Evolutionary conservation across 2,113 vertebrate species (phyloP), one percentile per base, ranked within the genome.

Genomic region (Centrocercus urophasianus): DNA sequence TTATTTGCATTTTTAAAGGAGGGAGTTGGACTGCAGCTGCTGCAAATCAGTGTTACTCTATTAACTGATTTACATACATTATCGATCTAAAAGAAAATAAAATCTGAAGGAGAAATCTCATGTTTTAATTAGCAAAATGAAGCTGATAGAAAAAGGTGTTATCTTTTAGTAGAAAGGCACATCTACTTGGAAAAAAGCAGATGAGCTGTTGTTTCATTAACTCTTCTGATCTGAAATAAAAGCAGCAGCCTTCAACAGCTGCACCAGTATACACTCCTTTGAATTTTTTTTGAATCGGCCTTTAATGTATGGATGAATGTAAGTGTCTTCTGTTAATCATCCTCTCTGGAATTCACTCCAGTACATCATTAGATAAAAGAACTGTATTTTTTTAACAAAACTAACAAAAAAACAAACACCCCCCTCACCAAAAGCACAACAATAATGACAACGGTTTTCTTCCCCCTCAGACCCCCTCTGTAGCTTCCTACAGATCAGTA

Each of bases 291-390:
- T 40, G 1, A 67, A 89, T 74, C 25, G 30, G 45, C 17, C 27
- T 86, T 45, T 94, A 88, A 90, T 48, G 48, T 28, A 45, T 19
- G 43, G 60, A 71, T 79, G 61, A 86, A 84, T 90, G 40, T 70
- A 93, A 88, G 90, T 84, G 14, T 59, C 24, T 38, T 66, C 73
- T 71, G 32, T 69, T 93, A 93, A 86, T 93, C 24, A 11, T 25
- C 75, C 80, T 78, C 73, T 71, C 76, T 82, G 59, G 80, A 93
- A 88, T 70, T 91, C 69, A 70, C 16, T 82, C 24, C 48, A 66
- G 66, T 59, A 81, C 61, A 61, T 50, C 40, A 79, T 78, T 59
- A 94, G 57, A 82, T 74, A 86, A 90, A 95, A 91, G 20, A 86
- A 34, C 4, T 16, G 11, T 50, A 34, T 77, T 80, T 80, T 30